These are phyloP conservation scores for Lutjanus erythropterus DNA, from an alignment of 2,113 vertebrate genomes.

Conservation along the genomic window DNA sequence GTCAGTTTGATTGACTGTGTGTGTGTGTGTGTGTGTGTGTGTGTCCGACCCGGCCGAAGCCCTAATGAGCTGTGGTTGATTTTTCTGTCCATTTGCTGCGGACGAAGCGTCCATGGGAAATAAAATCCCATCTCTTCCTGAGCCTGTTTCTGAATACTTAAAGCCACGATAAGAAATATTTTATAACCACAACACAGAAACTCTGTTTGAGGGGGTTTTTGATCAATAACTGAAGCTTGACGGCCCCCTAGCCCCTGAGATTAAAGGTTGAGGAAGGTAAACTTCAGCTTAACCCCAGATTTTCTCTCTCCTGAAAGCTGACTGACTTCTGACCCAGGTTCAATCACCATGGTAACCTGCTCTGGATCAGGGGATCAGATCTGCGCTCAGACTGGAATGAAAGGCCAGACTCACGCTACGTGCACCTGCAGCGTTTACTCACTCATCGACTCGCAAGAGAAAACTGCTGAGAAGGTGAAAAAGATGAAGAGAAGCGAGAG, in stretches of 20 bases:
- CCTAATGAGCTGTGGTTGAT: constrained; percentile 7
- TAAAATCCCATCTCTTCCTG: not conserved
- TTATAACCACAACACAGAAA: not conserved
- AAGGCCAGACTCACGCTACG: too few relatives aligned
- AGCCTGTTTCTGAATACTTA: not conserved
- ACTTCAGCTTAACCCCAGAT: not conserved
- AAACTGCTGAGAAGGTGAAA: not conserved
- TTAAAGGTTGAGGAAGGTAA: not conserved
- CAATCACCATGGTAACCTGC: constrained; percentile 1
- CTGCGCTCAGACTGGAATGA: not conserved
- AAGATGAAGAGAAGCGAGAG: too few relatives aligned
- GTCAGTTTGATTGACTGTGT: not conserved
- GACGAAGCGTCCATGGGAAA: not conserved
- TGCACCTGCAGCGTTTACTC: not conserved
- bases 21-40: not conserved
- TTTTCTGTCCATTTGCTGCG: not conserved
- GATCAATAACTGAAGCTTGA: not conserved
- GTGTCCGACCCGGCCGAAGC: not conserved
- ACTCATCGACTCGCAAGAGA: too few relatives aligned
- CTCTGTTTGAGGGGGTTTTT: not conserved
- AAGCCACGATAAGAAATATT: not conserved
- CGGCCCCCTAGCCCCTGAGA: not conserved
- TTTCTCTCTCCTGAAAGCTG: not conserved
- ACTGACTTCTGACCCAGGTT: not conserved
- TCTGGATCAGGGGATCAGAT: not conserved